A percentile compares a stretch with the other conserved stretches of the same genome.
Conservation (phyloP, 2,888 invertebrate genomes). For the Nipponacmea schrenckii region DNA sequence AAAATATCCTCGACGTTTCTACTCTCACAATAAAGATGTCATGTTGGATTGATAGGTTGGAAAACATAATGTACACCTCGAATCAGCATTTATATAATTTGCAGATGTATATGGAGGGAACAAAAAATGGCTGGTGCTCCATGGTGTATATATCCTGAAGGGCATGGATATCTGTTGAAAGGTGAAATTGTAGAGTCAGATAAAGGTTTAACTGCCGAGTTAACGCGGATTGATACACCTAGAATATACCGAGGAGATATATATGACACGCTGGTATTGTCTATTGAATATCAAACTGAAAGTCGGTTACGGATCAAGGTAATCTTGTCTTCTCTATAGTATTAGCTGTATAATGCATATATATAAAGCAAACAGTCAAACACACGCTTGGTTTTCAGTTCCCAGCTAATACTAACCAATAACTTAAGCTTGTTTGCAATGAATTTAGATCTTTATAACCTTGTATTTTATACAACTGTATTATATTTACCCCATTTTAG, state of each 20-base stretch:
- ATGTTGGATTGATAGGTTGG: no score
- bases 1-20: no score
- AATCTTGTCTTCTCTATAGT: background rate
- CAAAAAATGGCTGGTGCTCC: constrained; percentile 12
- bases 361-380: no score
- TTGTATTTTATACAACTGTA: no score
- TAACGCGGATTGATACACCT: constrained; percentile 23
- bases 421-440: no score
- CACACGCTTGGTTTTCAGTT: no score
- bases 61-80: no score
- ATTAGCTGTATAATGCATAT: no score
- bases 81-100: background rate
- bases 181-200: constrained; percentile 13
- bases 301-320: background rate
- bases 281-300: background rate
- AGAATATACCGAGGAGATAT: constrained; percentile 20
- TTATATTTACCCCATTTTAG: no score
- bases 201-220: constrained; percentile 21
- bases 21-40: no score
- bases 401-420: no score
- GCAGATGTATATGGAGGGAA: constrained; percentile 24
- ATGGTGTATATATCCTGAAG: constrained; percentile 23
- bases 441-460: no score
- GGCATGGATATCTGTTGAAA: constrained; percentile 24
- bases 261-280: background rate